Conservation (phyloP, 2,797 vertebrate species). For the Diplodus puntazzo region DNA sequence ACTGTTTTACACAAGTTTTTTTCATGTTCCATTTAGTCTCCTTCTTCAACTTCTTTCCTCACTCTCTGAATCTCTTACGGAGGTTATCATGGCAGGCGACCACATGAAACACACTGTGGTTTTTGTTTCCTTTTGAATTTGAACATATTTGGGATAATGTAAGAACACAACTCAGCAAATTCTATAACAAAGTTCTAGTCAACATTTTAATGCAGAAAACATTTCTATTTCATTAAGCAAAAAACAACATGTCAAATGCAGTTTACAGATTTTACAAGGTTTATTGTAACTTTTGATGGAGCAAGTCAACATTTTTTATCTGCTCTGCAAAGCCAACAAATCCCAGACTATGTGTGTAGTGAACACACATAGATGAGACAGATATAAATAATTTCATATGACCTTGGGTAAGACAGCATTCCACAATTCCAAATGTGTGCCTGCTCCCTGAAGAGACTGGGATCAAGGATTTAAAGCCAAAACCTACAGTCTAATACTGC, state of each 20-base stretch:
- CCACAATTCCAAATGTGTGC: background rate
- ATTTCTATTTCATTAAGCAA: background rate
- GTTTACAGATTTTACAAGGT: background rate
- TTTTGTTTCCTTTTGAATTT: too few relatives aligned
- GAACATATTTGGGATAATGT: too few relatives aligned
- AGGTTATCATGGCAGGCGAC: too few relatives aligned
- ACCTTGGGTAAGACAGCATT: constrained; percentile 1
- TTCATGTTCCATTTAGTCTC: too few relatives aligned
- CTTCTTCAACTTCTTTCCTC: too few relatives aligned
- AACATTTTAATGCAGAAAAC: too few relatives aligned
- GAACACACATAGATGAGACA: background rate
- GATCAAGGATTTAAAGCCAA: background rate
- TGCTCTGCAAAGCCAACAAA: background rate
- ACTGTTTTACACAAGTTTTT: too few relatives aligned
- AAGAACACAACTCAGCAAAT: too few relatives aligned
- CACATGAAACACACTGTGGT: too few relatives aligned
- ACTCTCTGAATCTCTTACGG: too few relatives aligned
- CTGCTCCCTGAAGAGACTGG: background rate
- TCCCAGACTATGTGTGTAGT: background rate
- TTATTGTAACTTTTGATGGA: background rate
- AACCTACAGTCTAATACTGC: background rate
- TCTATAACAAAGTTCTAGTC: too few relatives aligned
- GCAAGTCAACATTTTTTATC: background rate
- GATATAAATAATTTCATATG: background rate
- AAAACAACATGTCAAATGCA: background rate